Conservation (phyloP, 2,888 invertebrate species). For the Physocephala rufipes region DNA sequence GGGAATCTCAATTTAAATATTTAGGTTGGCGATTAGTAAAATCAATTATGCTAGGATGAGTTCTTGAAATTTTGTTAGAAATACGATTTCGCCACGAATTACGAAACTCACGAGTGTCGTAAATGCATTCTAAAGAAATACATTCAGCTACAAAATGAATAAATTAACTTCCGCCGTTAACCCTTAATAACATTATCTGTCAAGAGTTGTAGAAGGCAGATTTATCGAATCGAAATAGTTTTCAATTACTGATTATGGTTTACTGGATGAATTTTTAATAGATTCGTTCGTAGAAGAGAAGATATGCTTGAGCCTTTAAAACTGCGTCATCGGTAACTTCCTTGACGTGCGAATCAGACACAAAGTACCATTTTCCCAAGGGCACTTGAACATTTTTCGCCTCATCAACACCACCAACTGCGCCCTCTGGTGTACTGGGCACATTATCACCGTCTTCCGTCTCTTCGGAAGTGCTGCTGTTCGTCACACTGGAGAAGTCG, state of each 20-base stretch:
- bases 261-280: conserved; percentile 67
- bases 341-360: conserved; percentile 88
- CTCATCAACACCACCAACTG: conserved; percentile 61
- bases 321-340: conserved; percentile 84
- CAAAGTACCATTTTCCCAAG: conserved; percentile 89
- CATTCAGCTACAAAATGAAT: too few species aligned
- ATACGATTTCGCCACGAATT: too few species aligned
- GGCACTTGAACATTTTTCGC: conserved; percentile 66
- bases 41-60: too few species aligned
- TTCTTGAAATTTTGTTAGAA: too few species aligned
- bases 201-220: neutral
- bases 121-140: too few species aligned
- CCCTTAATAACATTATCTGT: neutral
- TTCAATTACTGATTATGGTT: too few species aligned
- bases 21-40: too few species aligned
- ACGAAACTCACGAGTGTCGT: too few species aligned
- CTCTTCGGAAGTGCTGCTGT: conserved; percentile 63
- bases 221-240: neutral
- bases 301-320: conserved; percentile 88
- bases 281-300: conserved; percentile 95
- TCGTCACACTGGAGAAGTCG: conserved; percentile 70
- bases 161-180: neutral
- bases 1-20: too few species aligned
- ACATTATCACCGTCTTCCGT: conserved; percentile 55
- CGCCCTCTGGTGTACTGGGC: conserved; percentile 61